phyloP scores from a whole-genome alignment of 2,113 vertebrate genomes.

The Morone chrysops region DNA sequence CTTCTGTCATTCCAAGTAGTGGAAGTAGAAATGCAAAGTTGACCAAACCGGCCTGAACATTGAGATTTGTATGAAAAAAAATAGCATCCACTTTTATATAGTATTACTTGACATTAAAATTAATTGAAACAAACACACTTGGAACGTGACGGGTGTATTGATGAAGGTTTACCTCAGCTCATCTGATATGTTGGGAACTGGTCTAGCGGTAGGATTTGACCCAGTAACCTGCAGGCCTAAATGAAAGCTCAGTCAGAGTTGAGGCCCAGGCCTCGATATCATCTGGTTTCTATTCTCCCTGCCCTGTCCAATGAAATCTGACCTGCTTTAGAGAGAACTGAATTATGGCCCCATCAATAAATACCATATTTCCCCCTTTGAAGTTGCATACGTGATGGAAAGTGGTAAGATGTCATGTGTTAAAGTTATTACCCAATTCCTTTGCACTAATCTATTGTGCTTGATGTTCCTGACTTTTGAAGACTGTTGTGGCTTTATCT shows the following conservation, averaged over 20 bases:
- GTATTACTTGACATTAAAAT: neutral
- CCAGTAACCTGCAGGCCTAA: conserved; percentile 56
- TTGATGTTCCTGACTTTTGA: conserved; percentile 70
- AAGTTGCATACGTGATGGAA: conserved; percentile 82
- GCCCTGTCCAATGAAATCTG: conserved; percentile 85
- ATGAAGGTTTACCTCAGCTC: conserved; percentile 11
- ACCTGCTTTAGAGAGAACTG: conserved; percentile 82
- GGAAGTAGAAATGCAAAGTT: too few species aligned
- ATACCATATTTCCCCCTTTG: conserved; percentile 85
- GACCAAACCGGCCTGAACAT: neutral
- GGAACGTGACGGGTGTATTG: neutral
- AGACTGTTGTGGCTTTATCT: conserved; percentile 80
- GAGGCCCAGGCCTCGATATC: conserved; percentile 67
- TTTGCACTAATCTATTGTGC: conserved; percentile 77
- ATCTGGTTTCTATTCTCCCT: conserved; percentile 86
- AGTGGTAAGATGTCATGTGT: conserved; percentile 85
- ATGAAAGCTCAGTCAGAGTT: conserved; percentile 60
- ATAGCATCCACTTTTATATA: neutral
- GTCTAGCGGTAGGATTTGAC: conserved; percentile 45
- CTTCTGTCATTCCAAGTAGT: too few species aligned
- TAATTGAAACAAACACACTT: neutral
- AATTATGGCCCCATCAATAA: conserved; percentile 85
- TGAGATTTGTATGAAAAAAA: neutral
- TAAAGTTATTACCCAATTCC: conserved; percentile 84
- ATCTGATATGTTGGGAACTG: conserved; percentile 15